Base-by-base conservation (phyloP, 1,140 invertebrate species). In the Drosophila melanogaster region DNA sequence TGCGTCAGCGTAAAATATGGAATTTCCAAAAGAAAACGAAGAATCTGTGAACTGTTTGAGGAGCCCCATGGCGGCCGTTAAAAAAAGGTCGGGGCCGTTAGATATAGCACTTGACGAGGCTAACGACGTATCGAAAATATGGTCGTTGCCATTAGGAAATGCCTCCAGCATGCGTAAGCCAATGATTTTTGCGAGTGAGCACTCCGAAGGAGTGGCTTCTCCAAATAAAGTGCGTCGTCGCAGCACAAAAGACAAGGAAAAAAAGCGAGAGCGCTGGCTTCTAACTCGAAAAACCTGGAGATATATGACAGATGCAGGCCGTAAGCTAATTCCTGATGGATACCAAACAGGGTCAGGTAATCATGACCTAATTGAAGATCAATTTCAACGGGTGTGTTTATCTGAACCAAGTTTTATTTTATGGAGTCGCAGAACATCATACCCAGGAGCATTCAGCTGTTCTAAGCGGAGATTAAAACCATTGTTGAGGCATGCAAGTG, bases 231-330 rank as follows among this genome's bases (percentile, higher is more conserved):
- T 72, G 24, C 74, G 74, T 10, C 77, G 70, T 4, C 54, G 49
- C 22, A 66, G 65, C 4, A 58, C 60, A 14, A 90, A 87, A 40
- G 87, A 91, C 12, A 90, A 90, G 11, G 83, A 90, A n/a, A 87
- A 84, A 33, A 91, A 91, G 65, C 94, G 94, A 43, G 95, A 97
- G 92, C 94, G 97, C 92, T 98, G 97, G 97, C 93, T 97, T 33
- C 93, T 97, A 19, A 97, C 96, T 5, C 93, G 96, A 26, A 97
- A 97, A 92, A 97, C 97, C 17, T 97, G 97, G 97, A 93, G 96
- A 62, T 97, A 97, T 90, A 98, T 98, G 97, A 94, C 96, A 0
- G 96, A 97, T 79, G 96, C 96, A 11, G 96, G 96, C n/a, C 94
- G 96, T 43, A 95, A 95, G 79, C 93, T 98, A 12, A 95, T 97